Percentiles rank a stretch among this genome's conserved stretches.
phyloP scores from a whole-genome alignment of 2,888 invertebrate species.

The Lasioglossum oenotherae region DNA sequence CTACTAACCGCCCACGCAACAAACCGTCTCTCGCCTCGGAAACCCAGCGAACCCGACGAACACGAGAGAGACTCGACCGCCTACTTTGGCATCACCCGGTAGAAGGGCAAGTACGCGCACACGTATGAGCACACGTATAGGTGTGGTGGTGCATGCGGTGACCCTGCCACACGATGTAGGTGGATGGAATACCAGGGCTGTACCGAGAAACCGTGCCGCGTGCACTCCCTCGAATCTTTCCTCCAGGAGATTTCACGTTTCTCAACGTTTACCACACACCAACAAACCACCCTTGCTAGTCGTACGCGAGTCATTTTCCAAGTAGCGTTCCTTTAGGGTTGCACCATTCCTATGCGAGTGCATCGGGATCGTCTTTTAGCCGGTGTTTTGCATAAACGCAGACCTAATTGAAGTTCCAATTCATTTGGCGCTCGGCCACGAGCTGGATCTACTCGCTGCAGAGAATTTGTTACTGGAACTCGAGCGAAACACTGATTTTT shows the following conservation, averaged over 20 bases:
- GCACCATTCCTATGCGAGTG: neutral
- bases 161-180: slow-evolving; percentile 75
- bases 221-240: slow-evolving; percentile 8
- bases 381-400: neutral
- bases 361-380: neutral
- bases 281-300: neutral
- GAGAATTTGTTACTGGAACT: too few species aligned
- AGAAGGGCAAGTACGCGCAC: slow-evolving; percentile 56
- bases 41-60: neutral
- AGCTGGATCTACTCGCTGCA: neutral
- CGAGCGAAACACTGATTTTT: too few species aligned
- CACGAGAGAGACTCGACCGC: too few species aligned
- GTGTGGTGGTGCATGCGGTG: slow-evolving; percentile 71
- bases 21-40: slow-evolving; percentile 3
- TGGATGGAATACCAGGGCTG: slow-evolving; percentile 77
- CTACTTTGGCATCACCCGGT: slow-evolving; percentile 12
- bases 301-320: neutral
- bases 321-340: neutral
- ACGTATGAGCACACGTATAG: slow-evolving; percentile 67
- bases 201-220: slow-evolving; percentile 56
- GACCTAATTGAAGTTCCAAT: neutral
- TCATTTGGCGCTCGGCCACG: neutral
- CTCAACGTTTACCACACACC: neutral
- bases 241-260: neutral
- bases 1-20: slow-evolving; percentile 5